Evolutionary conservation across 2,113 vertebrate genomes (phyloP).

Genomic region (Cryptomyrus ogoouensis): DNA sequence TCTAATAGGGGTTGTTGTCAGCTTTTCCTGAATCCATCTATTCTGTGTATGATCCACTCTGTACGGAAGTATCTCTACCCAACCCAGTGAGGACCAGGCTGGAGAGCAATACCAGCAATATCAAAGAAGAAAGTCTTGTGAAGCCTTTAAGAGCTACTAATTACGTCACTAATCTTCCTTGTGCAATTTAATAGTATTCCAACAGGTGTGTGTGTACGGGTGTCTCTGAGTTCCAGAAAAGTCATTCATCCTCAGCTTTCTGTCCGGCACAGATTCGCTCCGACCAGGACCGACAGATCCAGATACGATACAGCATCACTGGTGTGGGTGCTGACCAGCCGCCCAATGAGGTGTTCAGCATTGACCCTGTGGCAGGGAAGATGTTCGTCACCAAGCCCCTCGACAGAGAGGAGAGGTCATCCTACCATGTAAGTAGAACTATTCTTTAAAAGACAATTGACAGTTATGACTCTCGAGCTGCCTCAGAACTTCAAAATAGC

Average conservation of each 20-base stretch:
- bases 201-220: background rate
- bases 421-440: slow-evolving; percentile 77
- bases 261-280: slow-evolving; percentile 80
- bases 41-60: background rate
- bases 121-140: background rate
- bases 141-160: background rate
- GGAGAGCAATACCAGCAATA: background rate
- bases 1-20: background rate
- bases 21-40: background rate
- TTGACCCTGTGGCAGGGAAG: slow-evolving; percentile 81
- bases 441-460: background rate
- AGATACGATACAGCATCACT: slow-evolving; percentile 90
- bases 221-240: background rate
- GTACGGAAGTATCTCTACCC: background rate
- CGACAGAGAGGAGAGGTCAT: slow-evolving; percentile 85
- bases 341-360: slow-evolving; percentile 87
- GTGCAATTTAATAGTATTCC: background rate
- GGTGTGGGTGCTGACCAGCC: slow-evolving; percentile 85
- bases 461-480: background rate
- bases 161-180: background rate
- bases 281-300: slow-evolving; percentile 88
- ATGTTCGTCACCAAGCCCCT: slow-evolving; percentile 91
- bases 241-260: background rate
- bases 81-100: background rate
- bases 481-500: background rate